These are phyloP conservation scores for Parotia lawesii DNA, from an alignment of 2,113 vertebrate genomes.

Conservation along the genomic window DNA sequence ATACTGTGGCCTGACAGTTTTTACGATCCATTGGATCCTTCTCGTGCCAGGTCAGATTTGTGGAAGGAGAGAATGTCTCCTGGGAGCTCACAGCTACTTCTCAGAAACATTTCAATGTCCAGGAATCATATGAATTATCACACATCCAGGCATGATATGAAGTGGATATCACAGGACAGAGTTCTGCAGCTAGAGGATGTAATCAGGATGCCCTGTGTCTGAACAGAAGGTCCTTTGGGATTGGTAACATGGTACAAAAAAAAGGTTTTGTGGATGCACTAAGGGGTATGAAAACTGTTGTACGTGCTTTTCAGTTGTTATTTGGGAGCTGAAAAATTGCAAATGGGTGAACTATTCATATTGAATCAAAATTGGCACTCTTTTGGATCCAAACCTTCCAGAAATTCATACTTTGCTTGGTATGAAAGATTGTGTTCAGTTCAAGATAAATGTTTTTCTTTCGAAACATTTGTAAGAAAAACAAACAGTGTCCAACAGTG, in stretches of 20 bases:
- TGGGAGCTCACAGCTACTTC: not conserved
- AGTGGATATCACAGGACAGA: not conserved
- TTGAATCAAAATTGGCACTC: not conserved
- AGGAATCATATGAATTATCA: not conserved
- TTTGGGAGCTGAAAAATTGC: not conserved
- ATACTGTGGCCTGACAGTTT: not conserved
- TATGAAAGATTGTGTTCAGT: not conserved
- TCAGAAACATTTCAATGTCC: not conserved
- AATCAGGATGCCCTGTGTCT: not conserved
- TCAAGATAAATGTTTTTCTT: conserved; percentile 1
- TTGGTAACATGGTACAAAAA: not conserved
- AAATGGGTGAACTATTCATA: not conserved
- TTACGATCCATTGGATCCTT: not conserved
- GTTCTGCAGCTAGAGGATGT: not conserved
- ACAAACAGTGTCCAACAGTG: not conserved
- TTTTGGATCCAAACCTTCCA: not conserved
- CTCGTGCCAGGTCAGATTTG: not conserved
- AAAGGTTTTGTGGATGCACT: not conserved
- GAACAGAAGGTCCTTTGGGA: not conserved
- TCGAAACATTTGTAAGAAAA: not conserved
- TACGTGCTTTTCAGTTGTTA: accelerated
- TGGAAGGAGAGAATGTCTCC: not conserved
- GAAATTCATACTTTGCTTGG: not conserved
- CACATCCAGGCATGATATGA: not conserved
- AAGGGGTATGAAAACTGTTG: not conserved